A percentile compares a stretch with the other conserved stretches of the same genome.
phyloP scores from a whole-genome alignment of 2,888 invertebrate species.

The Punctoribates punctum region DNA sequence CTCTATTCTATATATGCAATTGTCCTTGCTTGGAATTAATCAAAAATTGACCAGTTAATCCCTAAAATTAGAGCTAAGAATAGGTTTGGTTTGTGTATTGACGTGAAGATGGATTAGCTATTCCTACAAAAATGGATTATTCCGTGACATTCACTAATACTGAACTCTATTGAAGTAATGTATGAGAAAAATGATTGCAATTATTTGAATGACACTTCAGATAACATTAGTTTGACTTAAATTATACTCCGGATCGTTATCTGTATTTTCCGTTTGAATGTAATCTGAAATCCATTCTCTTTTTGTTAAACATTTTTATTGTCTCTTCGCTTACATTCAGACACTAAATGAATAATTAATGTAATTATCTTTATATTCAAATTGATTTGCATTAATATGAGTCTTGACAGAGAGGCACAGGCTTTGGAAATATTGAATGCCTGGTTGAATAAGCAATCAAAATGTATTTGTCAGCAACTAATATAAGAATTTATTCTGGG shows the following conservation, averaged over 20 bases:
- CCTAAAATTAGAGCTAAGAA: too few species aligned
- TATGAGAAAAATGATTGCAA: not conserved
- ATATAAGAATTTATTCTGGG: too few species aligned
- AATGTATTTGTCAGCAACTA: too few species aligned
- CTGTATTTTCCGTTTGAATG: not conserved
- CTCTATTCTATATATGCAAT: too few species aligned
- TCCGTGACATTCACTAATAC: constrained; percentile 10
- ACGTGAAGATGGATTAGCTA: not conserved
- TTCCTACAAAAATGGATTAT: not conserved
- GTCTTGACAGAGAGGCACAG: too few species aligned
- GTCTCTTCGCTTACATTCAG: not conserved
- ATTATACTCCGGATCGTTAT: not conserved
- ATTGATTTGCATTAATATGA: not conserved
- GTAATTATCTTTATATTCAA: not conserved
- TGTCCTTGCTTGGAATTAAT: too few species aligned
- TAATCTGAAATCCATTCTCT: not conserved
- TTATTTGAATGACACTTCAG: constrained; percentile 4
- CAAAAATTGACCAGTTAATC: too few species aligned
- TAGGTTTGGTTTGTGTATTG: too few species aligned
- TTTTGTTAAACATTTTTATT: too few species aligned
- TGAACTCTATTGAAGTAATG: not conserved
- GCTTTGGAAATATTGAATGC: too few species aligned
- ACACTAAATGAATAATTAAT: not conserved
- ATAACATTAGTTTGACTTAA: not conserved
- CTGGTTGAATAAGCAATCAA: too few species aligned